phyloP scores from a whole-genome alignment of 1,140 invertebrate genomes.

The Bombus waltoni region DNA sequence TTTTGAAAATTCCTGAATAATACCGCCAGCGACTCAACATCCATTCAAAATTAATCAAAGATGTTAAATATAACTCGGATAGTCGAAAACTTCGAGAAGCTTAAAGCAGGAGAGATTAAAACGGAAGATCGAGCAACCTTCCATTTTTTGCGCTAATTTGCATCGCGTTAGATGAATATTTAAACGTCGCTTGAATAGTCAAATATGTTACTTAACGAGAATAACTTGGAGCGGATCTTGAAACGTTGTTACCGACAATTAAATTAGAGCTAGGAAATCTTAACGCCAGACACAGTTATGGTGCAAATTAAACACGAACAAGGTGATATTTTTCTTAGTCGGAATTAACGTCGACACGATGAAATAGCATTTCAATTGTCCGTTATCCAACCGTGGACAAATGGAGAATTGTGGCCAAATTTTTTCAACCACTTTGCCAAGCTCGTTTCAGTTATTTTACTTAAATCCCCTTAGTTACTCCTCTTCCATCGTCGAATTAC shows the following conservation, averaged over 20 bases:
- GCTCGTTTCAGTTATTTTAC: neutral
- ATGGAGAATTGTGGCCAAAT: neutral
- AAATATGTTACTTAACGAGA: neutral
- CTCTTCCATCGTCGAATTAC: neutral
- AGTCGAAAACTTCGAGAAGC: neutral
- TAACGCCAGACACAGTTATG: neutral
- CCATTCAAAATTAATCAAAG: neutral
- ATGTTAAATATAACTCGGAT: neutral
- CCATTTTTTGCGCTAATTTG: neutral
- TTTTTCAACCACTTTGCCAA: neutral
- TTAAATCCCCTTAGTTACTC: neutral
- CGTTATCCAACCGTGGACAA: slow-evolving; percentile 12
- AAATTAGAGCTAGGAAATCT: slow-evolving; percentile 8
- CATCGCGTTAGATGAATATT: slow-evolving; percentile 3
- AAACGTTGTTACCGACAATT: slow-evolving; percentile 11
- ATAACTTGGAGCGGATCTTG: neutral
- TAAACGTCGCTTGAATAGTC: neutral
- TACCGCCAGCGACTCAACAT: neutral
- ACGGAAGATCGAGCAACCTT: neutral
- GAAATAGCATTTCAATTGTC: slow-evolving; percentile 17
- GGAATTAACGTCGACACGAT: neutral
- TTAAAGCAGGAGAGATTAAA: neutral
- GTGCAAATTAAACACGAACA: neutral
- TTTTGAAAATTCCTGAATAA: neutral
- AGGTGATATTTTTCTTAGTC: slow-evolving; percentile 14